Evolutionary conservation across 2,797 vertebrate species (phyloP).

Genomic region (Petrocephalus schoutedeni): DNA sequence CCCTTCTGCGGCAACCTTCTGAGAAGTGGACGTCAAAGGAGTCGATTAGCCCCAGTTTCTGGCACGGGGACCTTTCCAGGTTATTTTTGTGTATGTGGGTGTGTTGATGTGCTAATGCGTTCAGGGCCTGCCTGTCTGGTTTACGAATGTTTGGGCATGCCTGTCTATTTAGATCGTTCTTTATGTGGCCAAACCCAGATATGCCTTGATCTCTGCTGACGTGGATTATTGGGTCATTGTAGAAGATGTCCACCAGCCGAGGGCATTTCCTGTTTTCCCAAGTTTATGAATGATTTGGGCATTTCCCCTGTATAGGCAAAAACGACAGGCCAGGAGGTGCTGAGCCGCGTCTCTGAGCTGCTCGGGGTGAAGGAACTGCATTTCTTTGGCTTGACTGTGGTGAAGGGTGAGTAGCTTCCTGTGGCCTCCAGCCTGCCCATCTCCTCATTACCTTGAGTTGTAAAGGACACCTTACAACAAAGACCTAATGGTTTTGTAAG

Average conservation of each 20-base stretch:
- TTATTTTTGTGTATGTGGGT: neutral
- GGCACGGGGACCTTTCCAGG: neutral
- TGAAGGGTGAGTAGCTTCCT: conserved; percentile 71
- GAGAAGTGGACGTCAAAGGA: neutral
- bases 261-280: neutral
- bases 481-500: neutral
- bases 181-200: neutral
- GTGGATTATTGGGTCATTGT: neutral
- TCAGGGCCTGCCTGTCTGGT: neutral
- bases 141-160: conserved; percentile 24
- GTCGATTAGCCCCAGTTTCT: neutral
- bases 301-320: conserved; percentile 60
- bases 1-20: neutral
- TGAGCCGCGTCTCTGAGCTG: conserved; percentile 66
- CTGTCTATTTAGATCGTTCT: neutral
- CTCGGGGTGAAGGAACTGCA: conserved; percentile 75
- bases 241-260: neutral
- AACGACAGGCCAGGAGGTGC: conserved; percentile 80
- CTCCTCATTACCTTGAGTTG: neutral
- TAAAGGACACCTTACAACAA: neutral
- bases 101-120: neutral
- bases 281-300: neutral
- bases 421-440: neutral
- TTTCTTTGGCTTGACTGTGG: conserved; percentile 83
- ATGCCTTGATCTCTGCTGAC: neutral